Percentiles rank a stretch among this genome's conserved stretches.
Evolutionary conservation across 1,140 invertebrate species (phyloP).

Genomic region (Ostrea denselamellosa): DNA sequence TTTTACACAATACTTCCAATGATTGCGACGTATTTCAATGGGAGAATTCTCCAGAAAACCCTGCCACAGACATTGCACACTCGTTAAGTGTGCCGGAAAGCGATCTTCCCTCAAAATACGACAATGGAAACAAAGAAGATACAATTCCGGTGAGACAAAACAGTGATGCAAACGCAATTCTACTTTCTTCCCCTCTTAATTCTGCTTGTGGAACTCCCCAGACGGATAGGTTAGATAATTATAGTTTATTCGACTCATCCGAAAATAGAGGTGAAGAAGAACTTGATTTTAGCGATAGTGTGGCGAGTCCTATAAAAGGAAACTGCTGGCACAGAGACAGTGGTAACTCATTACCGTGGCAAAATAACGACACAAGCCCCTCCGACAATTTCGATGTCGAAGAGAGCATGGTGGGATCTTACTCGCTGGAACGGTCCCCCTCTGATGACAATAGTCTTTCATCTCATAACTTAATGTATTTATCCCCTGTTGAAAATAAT

Average conservation of each 20-base stretch:
- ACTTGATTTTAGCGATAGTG: conserved; percentile 70
- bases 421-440: conserved; percentile 65
- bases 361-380: conserved; percentile 69
- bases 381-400: conserved; percentile 71
- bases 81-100: background rate
- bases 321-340: conserved; percentile 61
- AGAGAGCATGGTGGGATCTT: conserved; percentile 64
- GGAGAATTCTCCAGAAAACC: conserved; percentile 41
- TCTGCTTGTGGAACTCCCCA: conserved; percentile 22
- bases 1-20: conserved; percentile 71
- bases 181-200: conserved; percentile 18
- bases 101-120: background rate
- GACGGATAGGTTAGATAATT: conserved; percentile 24
- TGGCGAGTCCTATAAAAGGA: conserved; percentile 61
- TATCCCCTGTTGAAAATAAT: conserved; percentile 59
- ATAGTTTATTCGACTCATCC: conserved; percentile 42
- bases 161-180: conserved; percentile 31
- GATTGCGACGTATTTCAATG: conserved; percentile 49
- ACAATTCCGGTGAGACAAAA: conserved; percentile 12
- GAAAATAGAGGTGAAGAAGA: conserved; percentile 65
- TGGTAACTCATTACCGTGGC: conserved; percentile 58
- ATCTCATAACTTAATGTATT: conserved; percentile 61
- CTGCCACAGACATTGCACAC: conserved; percentile 6
- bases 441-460: conserved; percentile 66
- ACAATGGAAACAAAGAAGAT: conserved; percentile 21